Base-by-base conservation (phyloP, 2,888 invertebrate genomes). In the Tipula confusa region DNA sequence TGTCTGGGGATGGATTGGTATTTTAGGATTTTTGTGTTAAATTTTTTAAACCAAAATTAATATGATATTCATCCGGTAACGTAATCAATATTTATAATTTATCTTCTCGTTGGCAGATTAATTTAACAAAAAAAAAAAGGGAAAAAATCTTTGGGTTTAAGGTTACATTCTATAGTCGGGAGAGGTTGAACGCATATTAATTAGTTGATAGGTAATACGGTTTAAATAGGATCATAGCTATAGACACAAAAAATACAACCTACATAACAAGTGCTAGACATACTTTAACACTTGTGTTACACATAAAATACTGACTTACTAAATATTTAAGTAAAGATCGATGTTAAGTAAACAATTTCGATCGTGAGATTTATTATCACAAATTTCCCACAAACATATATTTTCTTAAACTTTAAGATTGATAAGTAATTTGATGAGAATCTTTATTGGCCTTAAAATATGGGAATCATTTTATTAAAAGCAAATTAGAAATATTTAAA, bases 1-100 rank as follows among this genome's bases (percentile, higher is more conserved):
- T 64, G 64, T 64, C 64, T 64, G 64, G 24, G 24, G 24, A 64
- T 18, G 64, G 64, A 64, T 64, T 64, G 64, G 64, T 24, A 24
- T 64, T 64, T 9, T 64, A 64, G 24, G 64, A 64, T 64, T 64
- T 64, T 43, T 43, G 4, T 43, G 43, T 43, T 24, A 64, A 64
- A 24, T 64, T 64, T 24, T 24, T n/a, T n/a, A n/a, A 64, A 64
- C 64, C 64, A 64, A 64, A 64, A 64, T 64, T 64, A n/a, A 64
- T 64, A 64, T 64, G 64, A 64, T 64, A 64, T 64, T 64, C 64
- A 64, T 64, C 64, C 64, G 64, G 64, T 64, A 64, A 24, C 24
- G 64, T 64, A 64, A 64, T 24, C 64, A 64, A 64, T 64, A 64
- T 64, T 64, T 64, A 64, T 64, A 24, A 64, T 64, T 11, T 64